These are phyloP conservation scores for Phaenicophaeus curvirostris DNA, from an alignment of 2,797 vertebrate species.

Conservation along the genomic window DNA sequence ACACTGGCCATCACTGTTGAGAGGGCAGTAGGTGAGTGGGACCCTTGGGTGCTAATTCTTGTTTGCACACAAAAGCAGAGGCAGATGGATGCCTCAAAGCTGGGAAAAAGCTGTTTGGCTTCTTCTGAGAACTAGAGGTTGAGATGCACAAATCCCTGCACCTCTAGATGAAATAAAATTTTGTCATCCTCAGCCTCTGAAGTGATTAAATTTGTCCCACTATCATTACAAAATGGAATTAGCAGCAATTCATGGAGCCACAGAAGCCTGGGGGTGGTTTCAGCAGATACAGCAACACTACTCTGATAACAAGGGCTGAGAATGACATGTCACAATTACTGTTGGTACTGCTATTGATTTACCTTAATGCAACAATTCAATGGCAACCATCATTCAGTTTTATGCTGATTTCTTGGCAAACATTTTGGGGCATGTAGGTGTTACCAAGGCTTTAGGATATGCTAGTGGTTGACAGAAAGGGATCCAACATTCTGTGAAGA, in stretches of 20 bases:
- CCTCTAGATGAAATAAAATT: conserved; percentile 62
- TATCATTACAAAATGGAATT: conserved; percentile 72
- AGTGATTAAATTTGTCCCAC: conserved; percentile 69
- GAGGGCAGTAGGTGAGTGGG: not conserved
- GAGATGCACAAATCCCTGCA: not conserved
- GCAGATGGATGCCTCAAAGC: not conserved
- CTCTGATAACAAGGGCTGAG: conserved; percentile 35
- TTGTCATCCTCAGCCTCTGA: conserved; percentile 50
- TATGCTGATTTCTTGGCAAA: not conserved
- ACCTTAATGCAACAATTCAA: not conserved
- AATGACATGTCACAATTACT: conserved; percentile 47
- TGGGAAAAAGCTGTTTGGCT: not conserved
- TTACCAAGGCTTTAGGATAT: not conserved
- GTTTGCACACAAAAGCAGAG: not conserved
- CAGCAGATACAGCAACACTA: not conserved
- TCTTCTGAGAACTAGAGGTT: not conserved
- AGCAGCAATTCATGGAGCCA: conserved; percentile 37
- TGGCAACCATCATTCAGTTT: not conserved
- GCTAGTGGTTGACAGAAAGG: not conserved
- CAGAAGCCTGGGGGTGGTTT: conserved; percentile 49
- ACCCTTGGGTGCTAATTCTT: not conserved
- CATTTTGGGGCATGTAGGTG: not conserved
- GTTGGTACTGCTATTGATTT: conserved; percentile 51
- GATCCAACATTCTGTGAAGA: not conserved
- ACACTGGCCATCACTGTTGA: not conserved